Conservation (phyloP, 2,888 invertebrate species). For the Dexiosoma caninum region DNA sequence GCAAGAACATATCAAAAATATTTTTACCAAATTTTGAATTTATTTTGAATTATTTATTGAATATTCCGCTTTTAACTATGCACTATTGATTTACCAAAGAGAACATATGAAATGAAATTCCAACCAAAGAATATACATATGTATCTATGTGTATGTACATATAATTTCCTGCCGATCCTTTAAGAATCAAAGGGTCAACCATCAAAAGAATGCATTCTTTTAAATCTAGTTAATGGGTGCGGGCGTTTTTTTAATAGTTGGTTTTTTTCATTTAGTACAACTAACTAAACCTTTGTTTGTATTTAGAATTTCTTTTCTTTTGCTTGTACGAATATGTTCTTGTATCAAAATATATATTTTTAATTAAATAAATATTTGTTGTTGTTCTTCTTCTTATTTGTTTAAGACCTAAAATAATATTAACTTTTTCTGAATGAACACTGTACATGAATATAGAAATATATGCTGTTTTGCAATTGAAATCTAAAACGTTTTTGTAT, state of each 20-base stretch:
- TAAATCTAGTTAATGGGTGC: background rate
- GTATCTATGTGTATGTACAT: no score
- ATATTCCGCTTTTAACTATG: no score
- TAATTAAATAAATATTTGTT: background rate
- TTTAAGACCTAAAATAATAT: background rate
- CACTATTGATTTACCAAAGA: no score
- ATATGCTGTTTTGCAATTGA: background rate
- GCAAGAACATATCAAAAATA: no score
- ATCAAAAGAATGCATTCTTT: slow-evolving; percentile 48
- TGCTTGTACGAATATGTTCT: background rate
- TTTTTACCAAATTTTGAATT: no score
- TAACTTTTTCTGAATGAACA: slow-evolving; percentile 26
- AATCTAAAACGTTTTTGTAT: slow-evolving; percentile 4
- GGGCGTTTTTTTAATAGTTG: background rate
- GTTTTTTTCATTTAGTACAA: slow-evolving; percentile 17
- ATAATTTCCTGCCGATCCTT: no score
- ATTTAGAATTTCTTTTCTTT: slow-evolving; percentile 36
- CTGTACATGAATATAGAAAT: slow-evolving; percentile 30
- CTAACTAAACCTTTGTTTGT: slow-evolving; percentile 4
- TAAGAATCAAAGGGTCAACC: background rate
- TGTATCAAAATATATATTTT: slow-evolving; percentile 32
- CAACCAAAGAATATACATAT: no score
- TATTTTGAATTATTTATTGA: no score
- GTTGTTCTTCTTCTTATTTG: background rate
- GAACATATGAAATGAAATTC: no score